Conservation (phyloP, 1,140 invertebrate species). For the Portunus trituberculatus region DNA sequence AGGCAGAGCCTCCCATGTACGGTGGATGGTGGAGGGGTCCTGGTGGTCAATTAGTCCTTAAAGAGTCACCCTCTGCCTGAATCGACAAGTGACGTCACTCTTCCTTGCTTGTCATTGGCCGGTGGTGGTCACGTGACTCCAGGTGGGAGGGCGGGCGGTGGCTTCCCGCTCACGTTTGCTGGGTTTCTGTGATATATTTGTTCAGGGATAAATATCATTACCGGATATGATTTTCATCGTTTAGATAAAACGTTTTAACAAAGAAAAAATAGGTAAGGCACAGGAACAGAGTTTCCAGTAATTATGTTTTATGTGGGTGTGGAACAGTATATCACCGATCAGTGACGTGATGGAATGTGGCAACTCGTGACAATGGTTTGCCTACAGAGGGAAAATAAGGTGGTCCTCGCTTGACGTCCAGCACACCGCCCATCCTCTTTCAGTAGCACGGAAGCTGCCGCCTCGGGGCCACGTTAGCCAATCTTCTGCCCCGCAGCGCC, state of each 20-base stretch:
- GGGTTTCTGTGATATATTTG: neutral
- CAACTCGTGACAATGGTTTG: slow-evolving; percentile 51
- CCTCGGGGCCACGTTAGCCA: slow-evolving; percentile 40
- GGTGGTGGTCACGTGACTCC: slow-evolving; percentile 64
- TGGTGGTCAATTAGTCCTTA: slow-evolving; percentile 39
- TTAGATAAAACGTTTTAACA: no score
- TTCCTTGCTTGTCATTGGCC: slow-evolving; percentile 57
- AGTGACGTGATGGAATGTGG: slow-evolving; percentile 34
- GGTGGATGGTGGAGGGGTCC: neutral
- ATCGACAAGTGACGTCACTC: slow-evolving; percentile 66
- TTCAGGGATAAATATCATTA: neutral
- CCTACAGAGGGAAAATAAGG: slow-evolving; percentile 67
- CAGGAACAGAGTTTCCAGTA: no score
- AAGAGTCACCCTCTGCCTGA: slow-evolving; percentile 25
- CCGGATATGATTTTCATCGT: neutral
- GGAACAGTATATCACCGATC: neutral
- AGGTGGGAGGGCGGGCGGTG: slow-evolving; percentile 24
- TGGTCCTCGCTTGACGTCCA: neutral
- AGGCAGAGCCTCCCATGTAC: no score
- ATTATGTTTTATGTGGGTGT: neutral
- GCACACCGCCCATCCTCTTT: slow-evolving; percentile 35
- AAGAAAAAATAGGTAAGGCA: no score
- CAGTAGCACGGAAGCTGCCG: slow-evolving; percentile 68
- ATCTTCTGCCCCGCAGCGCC: slow-evolving; percentile 37
- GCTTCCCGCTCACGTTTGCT: slow-evolving; percentile 44